Evolutionary conservation across 2,888 invertebrate species (phyloP), one percentile per base, ranked within the genome.

Genomic region (Sinotaia quadrata): DNA sequence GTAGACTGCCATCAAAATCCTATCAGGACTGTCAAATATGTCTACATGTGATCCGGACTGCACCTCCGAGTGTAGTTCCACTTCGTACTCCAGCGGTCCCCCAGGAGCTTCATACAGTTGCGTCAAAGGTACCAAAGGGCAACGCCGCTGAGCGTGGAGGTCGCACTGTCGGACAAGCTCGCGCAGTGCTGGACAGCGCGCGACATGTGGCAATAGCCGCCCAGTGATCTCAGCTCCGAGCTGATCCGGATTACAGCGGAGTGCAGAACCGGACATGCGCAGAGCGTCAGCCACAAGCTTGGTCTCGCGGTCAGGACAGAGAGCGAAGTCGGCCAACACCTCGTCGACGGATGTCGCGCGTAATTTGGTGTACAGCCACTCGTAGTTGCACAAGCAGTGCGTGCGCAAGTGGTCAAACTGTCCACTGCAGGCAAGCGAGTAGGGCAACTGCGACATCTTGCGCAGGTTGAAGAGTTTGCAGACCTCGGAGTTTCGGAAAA

Each of bases 281-380:
- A 98, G 88, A 0, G 97, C 97, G 87, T 98, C 97, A 0, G 97
- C 96, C 2, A 98, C 96, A 51, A 98, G 88, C 92, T 94, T 93
- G 5, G 97, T 90, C 87, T 98, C 97, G 82, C 95, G 93, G 83
- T 83, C 81, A 12, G 82, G 74, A 34, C 72, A 69, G 34, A 81
- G 44, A 37, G 74, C 73, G 83, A 96, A 98, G 88, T 98, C 98
- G 4, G 95, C 94, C 4, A 98, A 90, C 4, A 69, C 59, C 0
- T 96, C 94, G 88, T 98, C 97, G n/a, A 98, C 90, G 0, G 97
- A 97, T 81, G 97, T 97, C 81, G 96, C 95, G 76, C 94, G 94
- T 1, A 97, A 90, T 85, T 98, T 98, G 0, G 96, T 96, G 85
- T 96, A 96, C 0, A 98, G 90, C 96, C 97, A 98, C 83, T 95